Conservation (phyloP, 2,888 invertebrate genomes). For the Drosophila merina region DNA sequence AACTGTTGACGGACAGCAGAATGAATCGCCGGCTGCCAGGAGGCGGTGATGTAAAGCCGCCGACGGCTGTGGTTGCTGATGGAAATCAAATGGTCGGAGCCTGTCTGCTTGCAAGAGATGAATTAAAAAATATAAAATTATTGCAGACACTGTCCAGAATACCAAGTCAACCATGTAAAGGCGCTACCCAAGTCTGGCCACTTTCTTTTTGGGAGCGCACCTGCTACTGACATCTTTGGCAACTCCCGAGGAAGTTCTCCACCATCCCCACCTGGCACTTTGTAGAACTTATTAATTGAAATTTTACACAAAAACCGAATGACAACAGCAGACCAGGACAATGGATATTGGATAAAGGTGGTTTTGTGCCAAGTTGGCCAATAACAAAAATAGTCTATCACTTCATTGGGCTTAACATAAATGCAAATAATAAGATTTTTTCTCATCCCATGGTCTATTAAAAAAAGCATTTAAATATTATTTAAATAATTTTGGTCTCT, state of each 20-base stretch:
- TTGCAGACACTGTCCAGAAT: constrained; percentile 7
- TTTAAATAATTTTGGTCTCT: neutral
- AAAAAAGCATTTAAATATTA: too few relatives aligned
- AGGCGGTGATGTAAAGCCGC: constrained; percentile 31
- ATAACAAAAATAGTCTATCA: neutral
- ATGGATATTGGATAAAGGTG: constrained; percentile 11
- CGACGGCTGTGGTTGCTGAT: constrained; percentile 25
- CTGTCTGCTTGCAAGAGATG: constrained; percentile 9
- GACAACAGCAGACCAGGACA: constrained; percentile 9
- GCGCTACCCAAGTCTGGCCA: neutral
- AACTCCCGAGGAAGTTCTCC: constrained; percentile 18
- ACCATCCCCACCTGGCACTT: constrained; percentile 9
- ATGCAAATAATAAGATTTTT: neutral
- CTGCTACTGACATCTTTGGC: constrained; percentile 64
- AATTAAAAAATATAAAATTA: constrained; percentile 5
- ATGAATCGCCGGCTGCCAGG: constrained; percentile 28
- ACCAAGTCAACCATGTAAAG: constrained; percentile 12
- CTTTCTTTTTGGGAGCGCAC: constrained; percentile 27
- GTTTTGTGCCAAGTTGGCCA: neutral
- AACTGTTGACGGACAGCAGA: constrained; percentile 43
- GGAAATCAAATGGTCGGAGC: constrained; percentile 25
- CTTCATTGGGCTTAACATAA: neutral
- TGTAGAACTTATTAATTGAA: constrained; percentile 72
- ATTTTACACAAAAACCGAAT: constrained; percentile 41
- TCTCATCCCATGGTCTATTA: too few relatives aligned